Evolutionary conservation across 2,888 invertebrate species (phyloP), one percentile per base, ranked within the genome.

Genomic region (Drosophila leonis): DNA sequence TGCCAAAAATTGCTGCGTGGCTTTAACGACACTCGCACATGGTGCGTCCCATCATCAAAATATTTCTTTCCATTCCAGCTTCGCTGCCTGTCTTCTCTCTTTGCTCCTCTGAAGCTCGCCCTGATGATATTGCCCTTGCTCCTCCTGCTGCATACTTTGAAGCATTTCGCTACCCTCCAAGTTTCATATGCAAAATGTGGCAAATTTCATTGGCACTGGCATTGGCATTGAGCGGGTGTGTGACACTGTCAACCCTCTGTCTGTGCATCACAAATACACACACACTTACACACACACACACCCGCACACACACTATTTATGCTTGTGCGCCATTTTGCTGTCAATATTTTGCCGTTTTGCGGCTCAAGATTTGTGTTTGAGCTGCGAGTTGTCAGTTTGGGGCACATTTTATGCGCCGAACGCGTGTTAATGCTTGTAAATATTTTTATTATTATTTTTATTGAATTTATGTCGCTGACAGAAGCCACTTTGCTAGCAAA

Each of bases 371-470:
- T 60, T 65, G 65, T 54, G 62, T 63, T 63, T 73, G 72, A 39
- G 70, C 55, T 33, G 41, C 56, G 13, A 60, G 52, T 48, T 37
- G 41, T 57, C 46, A 57, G 63, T 52, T 44, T 54, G 49, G 46
- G 65, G 42, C 42, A 56, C 60, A 75, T 65, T 80, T 80, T 73
- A 79, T 73, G 84, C 71, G 65, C 74, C 61, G 64, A 83, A 78
- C 80, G 90, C 90, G 82, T 90, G 88, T 90, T 91, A 90, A 88
- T 88, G 88, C 79, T 77, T 88, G 90, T 89, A 90, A 90, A 91
- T 91, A 91, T 90, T 91, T 91, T 89, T 90, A 90, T 91, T 91
- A 86, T 89, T 90, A 90, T 89, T 91, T 91, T 88, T 91, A 90
- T 91, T 91, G 90, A 91, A 88, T 90, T 90, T 85, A 72, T 68